Evolutionary conservation across 2,888 invertebrate genomes (phyloP), one percentile per base, ranked within the genome.

Genomic region (Tenthredo livida): DNA sequence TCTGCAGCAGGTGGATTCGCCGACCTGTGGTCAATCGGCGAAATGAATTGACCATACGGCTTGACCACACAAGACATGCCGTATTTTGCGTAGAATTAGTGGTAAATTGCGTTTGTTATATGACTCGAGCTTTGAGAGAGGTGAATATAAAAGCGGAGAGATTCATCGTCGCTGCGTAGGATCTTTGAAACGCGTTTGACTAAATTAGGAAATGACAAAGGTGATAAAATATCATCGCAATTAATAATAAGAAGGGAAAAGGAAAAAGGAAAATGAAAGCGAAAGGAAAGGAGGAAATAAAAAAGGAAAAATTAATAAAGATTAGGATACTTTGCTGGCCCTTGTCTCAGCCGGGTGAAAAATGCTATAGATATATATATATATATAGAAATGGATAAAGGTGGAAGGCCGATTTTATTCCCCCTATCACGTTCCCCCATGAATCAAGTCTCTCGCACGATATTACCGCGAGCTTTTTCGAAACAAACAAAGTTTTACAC

Each of bases 401-500:
- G 77, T 50, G 54, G n/a, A 54, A 54, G 54, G 33, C 40, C 77
- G 29, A 50, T 77, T 77, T 77, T 54, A 33, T 77, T 77, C n/a
- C 50, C 7, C 54, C 77, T n/a, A 77, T 77, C 77, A 54, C 29
- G 77, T 54, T 54, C 33, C 77, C n/a, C 54, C 50, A 77, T 77
- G 77, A 77, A 77, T 77, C 77, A 77, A 77, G 10, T 10, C 43
- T 1, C 37, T 33, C 37, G 70, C 15, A n/a, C n/a, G 70, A 70
- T 70, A 70, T 33, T 15, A 67, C 37, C 70, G 70, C 29, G 77
- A 9, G 15, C 37, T 9, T 7, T 29, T 29, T 12, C 77, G 77
- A 17, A 33, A 2, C 61, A 10, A 61, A 61, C 25, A 61, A 61
- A 61, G 10, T 61, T 61, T 61, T 25, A 61, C 61, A 25, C 61